Evolutionary conservation across 2,113 vertebrate species (phyloP).

Genomic region (Silurus glanis): DNA sequence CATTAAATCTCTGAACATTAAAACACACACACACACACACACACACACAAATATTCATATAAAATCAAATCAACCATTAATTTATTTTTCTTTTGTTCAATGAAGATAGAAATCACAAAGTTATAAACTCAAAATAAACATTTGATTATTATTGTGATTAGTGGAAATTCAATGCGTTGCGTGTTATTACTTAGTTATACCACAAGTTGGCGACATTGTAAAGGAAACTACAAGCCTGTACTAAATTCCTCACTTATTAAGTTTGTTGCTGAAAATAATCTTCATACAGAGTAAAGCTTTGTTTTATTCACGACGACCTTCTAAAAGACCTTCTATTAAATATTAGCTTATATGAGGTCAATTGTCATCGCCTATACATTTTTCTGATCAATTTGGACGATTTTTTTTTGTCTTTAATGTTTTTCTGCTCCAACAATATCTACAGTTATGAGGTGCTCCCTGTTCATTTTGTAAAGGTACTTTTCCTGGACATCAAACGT

Average conservation of each 20-base stretch:
- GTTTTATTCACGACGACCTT: background rate
- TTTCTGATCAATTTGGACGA: too few relatives aligned
- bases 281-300: background rate
- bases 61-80: background rate
- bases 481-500: background rate
- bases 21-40: background rate
- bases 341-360: background rate
- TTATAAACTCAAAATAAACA: background rate
- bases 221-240: background rate
- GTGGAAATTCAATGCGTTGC: background rate
- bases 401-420: background rate
- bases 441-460: background rate
- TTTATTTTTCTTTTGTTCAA: background rate
- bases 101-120: background rate
- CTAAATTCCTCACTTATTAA: background rate
- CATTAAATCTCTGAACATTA: background rate
- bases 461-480: background rate
- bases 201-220: slow-evolving; percentile 38
- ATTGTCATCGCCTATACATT: background rate
- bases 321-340: background rate
- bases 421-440: background rate
- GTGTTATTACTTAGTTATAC: background rate
- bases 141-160: background rate
- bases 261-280: background rate
- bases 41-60: background rate